Base-by-base conservation (phyloP, 2,113 vertebrate genomes). In the Oryzias javanicus region DNA sequence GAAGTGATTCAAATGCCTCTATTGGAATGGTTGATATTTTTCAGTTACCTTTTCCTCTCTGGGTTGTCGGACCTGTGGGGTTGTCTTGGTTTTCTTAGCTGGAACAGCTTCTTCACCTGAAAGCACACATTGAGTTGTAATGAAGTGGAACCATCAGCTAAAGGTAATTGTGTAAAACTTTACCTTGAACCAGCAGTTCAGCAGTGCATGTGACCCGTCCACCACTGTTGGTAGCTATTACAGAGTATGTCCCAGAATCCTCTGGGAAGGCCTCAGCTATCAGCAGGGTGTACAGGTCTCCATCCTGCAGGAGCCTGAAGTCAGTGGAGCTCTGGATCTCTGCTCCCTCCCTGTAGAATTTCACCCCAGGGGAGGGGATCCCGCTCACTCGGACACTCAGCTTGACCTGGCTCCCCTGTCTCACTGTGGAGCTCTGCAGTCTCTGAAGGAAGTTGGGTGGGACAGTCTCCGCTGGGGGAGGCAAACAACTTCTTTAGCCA, bases 241-340 rank as follows among this genome's bases (percentile, higher is more conserved):
- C 96, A 17, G 97, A 99, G 89, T 98, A 99, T 2, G 94, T 98
- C 70, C 97, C 97, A 75, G 96, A 97, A 89, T 96, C 96, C 91
- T 98, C 96, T 20, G 94, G 94, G 81, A 97, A 97, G 53, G 94
- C 94, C 93, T 98, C 95, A 2, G 92, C 93, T 76, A 98, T 97
- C 78, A 97, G 89, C 92, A 99, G 91, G 87, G 95, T 96, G 92
- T 98, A 95, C 89, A 93, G 92, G 84, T 98, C 95, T 81, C 92
- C 95, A 72, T 98, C 95, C 87, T 94, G 94, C 78, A 91, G 87
- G 92, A 99, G 96, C 92, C 93, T 92, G 78, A 98, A 99, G 94
- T 98, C 97, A 48, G 91, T 87, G 60, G 97, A 98, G 93, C 95
- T 98, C 89, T 96, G 96, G 76, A 99, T 99, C 94, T 99, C 97